Evolutionary conservation across 2,113 vertebrate genomes (phyloP).

Genomic region (Sylvietta virens): DNA sequence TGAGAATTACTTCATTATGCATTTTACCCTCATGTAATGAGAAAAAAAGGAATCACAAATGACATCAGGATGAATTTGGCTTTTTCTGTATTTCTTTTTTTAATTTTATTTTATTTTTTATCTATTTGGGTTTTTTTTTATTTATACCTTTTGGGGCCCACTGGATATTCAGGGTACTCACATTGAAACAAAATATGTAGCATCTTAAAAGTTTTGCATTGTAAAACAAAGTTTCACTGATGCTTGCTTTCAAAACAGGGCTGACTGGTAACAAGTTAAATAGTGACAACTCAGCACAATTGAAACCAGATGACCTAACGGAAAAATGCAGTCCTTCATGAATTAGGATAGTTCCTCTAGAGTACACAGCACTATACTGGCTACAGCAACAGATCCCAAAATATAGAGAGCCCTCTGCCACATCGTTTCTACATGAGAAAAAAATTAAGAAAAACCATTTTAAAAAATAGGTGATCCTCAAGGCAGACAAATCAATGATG

Average conservation of each 20-base stretch:
- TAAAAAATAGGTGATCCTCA: not conserved
- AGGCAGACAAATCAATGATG: not conserved
- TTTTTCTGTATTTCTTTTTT: not conserved
- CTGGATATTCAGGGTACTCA: not conserved
- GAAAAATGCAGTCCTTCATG: not conserved
- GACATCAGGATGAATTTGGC: not conserved
- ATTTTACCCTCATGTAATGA: not conserved
- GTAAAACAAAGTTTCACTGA: not conserved
- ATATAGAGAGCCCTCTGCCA: not conserved
- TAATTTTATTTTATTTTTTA: not conserved
- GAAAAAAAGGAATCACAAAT: not conserved
- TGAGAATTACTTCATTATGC: not conserved
- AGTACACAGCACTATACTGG: not conserved
- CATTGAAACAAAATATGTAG: not conserved
- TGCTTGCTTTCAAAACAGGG: not conserved
- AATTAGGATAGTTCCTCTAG: not conserved
- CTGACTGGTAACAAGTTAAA: not conserved
- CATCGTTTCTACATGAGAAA: not conserved
- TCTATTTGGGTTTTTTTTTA: not conserved
- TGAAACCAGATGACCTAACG: not conserved
- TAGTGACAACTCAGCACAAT: not conserved
- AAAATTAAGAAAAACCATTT: not conserved
- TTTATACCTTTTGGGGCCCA: not conserved
- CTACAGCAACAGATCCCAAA: not conserved
- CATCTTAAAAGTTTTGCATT: not conserved